phyloP scores from a whole-genome alignment of 2,113 vertebrate genomes.

The Mormyrus iriodes region DNA sequence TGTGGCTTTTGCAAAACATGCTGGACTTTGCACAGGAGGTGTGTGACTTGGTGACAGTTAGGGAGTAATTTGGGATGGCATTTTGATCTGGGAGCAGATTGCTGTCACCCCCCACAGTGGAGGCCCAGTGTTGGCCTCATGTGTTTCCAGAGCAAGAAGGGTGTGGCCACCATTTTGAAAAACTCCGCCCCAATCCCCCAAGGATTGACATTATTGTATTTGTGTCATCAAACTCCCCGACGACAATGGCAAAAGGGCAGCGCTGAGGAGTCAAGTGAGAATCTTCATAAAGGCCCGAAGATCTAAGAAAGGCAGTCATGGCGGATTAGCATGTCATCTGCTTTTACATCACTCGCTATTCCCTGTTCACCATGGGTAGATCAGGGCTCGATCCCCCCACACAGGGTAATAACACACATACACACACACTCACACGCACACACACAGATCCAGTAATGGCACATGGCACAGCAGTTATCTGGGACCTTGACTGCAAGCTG shows the following conservation, averaged over 20 bases:
- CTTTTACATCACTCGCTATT: neutral
- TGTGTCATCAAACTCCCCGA: slow-evolving; percentile 34
- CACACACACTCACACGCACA: too few relatives aligned
- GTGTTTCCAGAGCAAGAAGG: neutral
- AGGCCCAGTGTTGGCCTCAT: neutral
- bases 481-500: neutral
- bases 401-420: neutral
- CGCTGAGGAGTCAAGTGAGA: slow-evolving; percentile 43
- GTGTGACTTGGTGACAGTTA: neutral
- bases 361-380: neutral
- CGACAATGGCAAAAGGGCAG: slow-evolving; percentile 45
- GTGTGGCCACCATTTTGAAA: neutral
- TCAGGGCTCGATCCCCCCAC: neutral
- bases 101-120: neutral
- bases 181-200: neutral
- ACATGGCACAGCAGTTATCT: neutral
- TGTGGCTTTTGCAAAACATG: neutral
- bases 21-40: neutral
- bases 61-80: neutral
- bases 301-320: neutral
- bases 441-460: too few relatives aligned
- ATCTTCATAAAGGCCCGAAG: slow-evolving; percentile 29
- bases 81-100: neutral
- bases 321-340: neutral
- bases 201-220: slow-evolving; percentile 42